A percentile compares a stretch with the other conserved stretches of the same genome.
phyloP scores from a whole-genome alignment of 2,888 invertebrate genomes.

The Tubulanus polymorphus region DNA sequence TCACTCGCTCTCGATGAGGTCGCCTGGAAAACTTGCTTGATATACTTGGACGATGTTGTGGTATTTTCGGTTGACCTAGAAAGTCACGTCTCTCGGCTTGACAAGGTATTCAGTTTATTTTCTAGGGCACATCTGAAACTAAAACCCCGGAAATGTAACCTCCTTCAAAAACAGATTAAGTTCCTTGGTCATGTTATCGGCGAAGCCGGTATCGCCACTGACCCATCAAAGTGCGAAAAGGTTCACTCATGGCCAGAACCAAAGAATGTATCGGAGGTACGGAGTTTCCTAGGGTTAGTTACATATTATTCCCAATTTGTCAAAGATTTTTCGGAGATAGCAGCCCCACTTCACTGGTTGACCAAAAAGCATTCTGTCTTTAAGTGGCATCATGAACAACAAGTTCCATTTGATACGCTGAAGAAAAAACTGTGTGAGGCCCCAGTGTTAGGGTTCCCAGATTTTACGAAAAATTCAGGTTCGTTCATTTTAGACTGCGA shows the following conservation, averaged over 20 bases:
- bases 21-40: constrained; percentile 9
- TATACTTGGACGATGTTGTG: constrained; percentile 18
- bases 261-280: constrained; percentile 5
- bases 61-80: too few relatives aligned
- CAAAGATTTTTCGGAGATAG: constrained; percentile 10
- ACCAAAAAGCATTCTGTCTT: constrained; percentile 4
- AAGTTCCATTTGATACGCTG: constrained; percentile 5
- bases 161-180: constrained; percentile 4
- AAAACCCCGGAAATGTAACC: constrained; percentile 14
- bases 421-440: constrained; percentile 4
- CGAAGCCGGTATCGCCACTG: constrained; percentile 7
- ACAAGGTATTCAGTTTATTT: constrained; percentile 11
- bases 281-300: constrained; percentile 10
- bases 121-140: constrained; percentile 13
- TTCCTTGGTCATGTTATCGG: constrained; percentile 14
- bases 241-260: constrained; percentile 11
- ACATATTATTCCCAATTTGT: constrained; percentile 14
- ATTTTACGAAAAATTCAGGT: too few relatives aligned
- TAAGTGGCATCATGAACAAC: constrained; percentile 3
- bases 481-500: too few relatives aligned
- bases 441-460: constrained; percentile 13
- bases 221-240: constrained; percentile 5
- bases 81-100: constrained; percentile 11
- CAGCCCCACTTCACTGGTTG: constrained; percentile 6
- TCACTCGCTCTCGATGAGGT: constrained; percentile 14